Evolutionary conservation across 1,140 invertebrate species (phyloP).

Genomic region (Meloidogyne exigua): DNA sequence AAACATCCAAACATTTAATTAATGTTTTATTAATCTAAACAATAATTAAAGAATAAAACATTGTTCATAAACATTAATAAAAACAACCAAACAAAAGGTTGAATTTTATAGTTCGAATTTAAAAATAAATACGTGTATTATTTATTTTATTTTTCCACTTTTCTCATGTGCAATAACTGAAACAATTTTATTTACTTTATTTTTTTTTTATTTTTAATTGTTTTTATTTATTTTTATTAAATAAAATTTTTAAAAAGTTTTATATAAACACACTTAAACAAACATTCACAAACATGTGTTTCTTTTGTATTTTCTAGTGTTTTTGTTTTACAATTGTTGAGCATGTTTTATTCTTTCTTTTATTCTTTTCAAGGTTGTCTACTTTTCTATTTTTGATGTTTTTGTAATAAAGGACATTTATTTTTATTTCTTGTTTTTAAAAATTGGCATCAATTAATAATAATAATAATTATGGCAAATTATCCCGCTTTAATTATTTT

Average conservation of each 20-base stretch:
- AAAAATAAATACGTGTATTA: background rate
- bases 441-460: background rate
- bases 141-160: background rate
- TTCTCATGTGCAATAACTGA: background rate
- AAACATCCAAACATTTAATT: too few relatives aligned
- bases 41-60: background rate
- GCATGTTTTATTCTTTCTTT: background rate
- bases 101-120: too few relatives aligned
- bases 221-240: background rate
- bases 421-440: background rate
- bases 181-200: background rate
- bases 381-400: background rate
- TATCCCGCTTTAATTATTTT: too few relatives aligned
- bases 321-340: background rate
- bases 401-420: background rate
- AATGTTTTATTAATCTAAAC: too few relatives aligned
- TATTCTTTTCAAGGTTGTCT: background rate
- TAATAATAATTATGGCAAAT: too few relatives aligned
- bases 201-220: background rate
- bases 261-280: too few relatives aligned
- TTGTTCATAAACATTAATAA: background rate
- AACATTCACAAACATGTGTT: background rate
- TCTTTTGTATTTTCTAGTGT: background rate
- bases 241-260: too few relatives aligned
- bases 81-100: too few relatives aligned